phyloP scores from a whole-genome alignment of 2,888 invertebrate genomes.

The Lepidochitona cinerea region DNA sequence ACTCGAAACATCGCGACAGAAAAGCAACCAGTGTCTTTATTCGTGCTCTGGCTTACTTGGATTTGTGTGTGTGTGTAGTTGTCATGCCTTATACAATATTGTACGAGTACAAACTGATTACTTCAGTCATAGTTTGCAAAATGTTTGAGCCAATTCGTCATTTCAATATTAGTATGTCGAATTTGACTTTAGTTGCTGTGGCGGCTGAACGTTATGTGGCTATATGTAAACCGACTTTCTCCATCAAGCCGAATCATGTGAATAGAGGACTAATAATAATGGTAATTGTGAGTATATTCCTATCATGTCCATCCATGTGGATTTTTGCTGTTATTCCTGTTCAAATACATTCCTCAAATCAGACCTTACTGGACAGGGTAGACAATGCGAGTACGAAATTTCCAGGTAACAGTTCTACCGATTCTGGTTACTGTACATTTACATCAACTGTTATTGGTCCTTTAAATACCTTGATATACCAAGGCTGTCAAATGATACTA shows the following conservation, averaged over 20 bases:
- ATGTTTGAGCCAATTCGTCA: slow-evolving; percentile 15
- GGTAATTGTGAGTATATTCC: not conserved
- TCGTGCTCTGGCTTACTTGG: slow-evolving; percentile 6
- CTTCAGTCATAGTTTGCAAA: slow-evolving; percentile 13
- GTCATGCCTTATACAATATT: slow-evolving; percentile 20
- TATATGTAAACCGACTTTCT: slow-evolving; percentile 11
- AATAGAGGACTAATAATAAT: not conserved
- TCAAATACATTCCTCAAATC: not conserved
- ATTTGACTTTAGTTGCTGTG: slow-evolving; percentile 7
- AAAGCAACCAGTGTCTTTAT: slow-evolving; percentile 5
- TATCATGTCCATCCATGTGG: slow-evolving; percentile 3
- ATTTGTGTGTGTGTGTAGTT: slow-evolving; percentile 17
- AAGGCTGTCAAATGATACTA: not conserved
- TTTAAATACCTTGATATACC: not conserved
- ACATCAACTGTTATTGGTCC: not conserved
- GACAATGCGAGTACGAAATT: not conserved
- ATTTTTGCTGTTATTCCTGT: slow-evolving; percentile 11
- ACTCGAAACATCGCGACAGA: not conserved
- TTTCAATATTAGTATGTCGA: slow-evolving; percentile 14
- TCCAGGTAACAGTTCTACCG: not conserved
- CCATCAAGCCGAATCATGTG: not conserved
- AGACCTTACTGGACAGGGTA: no score
- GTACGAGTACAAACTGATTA: slow-evolving; percentile 10
- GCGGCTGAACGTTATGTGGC: slow-evolving; percentile 20
- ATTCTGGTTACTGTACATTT: not conserved